phyloP scores from a whole-genome alignment of 2,113 vertebrate species.

The Brachypodius melanocephalos region DNA sequence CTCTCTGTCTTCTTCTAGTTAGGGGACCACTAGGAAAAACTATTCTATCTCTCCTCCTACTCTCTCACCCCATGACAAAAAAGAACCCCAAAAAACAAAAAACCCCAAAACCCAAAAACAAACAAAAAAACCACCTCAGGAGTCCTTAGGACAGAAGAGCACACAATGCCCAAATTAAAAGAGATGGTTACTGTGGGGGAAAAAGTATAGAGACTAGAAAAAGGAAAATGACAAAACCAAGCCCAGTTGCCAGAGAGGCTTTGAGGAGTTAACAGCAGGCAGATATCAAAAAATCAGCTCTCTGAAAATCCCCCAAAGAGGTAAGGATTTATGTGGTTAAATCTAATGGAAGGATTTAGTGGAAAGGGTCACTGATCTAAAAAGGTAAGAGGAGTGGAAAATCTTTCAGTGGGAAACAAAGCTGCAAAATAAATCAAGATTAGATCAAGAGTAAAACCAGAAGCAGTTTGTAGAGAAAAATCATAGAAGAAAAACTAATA shows the following conservation, averaged over 20 bases:
- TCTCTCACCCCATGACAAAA: not conserved
- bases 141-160: not conserved
- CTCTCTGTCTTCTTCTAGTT: not conserved
- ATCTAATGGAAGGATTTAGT: constrained; percentile 19
- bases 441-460: constrained; percentile 23
- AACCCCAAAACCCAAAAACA: too few relatives aligned
- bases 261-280: not conserved
- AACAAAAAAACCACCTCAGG: too few relatives aligned
- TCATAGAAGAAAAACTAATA: not conserved
- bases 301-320: not conserved
- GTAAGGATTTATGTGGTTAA: not conserved
- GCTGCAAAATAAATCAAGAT: constrained; percentile 43
- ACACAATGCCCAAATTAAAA: not conserved
- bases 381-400: constrained; percentile 10
- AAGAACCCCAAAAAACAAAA: not conserved
- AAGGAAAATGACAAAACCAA: not conserved
- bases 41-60: not conserved
- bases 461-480: not conserved
- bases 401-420: not conserved
- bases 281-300: not conserved
- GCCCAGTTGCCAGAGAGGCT: not conserved
- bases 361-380: not conserved
- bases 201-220: not conserved
- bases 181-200: not conserved
- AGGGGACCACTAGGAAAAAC: not conserved